Conservation (phyloP, 2,113 vertebrate species). For the Megaceryle torquata region DNA sequence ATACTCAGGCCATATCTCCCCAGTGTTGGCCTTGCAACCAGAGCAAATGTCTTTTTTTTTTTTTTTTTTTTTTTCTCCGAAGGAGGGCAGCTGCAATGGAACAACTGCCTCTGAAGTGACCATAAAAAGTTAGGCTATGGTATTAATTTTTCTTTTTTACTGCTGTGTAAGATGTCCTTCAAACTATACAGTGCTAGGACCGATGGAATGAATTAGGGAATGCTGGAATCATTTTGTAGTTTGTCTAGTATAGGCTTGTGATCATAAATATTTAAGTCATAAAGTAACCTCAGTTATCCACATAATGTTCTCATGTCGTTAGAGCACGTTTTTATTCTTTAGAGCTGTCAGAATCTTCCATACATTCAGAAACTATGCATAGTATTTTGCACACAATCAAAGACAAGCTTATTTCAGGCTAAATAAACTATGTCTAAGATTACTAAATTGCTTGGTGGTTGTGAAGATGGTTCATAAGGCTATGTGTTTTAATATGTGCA, state of each 20-base stretch:
- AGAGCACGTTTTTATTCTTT: background rate
- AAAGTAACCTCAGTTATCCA: background rate
- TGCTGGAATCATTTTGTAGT: background rate
- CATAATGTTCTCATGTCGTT: background rate
- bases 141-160: background rate
- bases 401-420: background rate
- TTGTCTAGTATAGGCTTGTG: background rate
- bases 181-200: background rate
- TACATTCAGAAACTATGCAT: background rate
- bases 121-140: background rate
- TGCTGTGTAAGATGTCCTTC: background rate
- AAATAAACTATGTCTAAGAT: background rate
- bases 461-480: background rate
- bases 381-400: background rate
- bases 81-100: background rate
- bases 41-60: background rate
- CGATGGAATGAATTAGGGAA: background rate
- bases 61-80: background rate
- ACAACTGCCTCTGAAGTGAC: background rate
- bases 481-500: conserved; percentile 25
- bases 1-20: background rate
- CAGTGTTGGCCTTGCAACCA: background rate
- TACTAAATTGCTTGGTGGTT: background rate
- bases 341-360: background rate
- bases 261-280: background rate